Evolutionary conservation across 2,888 invertebrate species (phyloP).

Genomic region (Drosophila infuscata): DNA sequence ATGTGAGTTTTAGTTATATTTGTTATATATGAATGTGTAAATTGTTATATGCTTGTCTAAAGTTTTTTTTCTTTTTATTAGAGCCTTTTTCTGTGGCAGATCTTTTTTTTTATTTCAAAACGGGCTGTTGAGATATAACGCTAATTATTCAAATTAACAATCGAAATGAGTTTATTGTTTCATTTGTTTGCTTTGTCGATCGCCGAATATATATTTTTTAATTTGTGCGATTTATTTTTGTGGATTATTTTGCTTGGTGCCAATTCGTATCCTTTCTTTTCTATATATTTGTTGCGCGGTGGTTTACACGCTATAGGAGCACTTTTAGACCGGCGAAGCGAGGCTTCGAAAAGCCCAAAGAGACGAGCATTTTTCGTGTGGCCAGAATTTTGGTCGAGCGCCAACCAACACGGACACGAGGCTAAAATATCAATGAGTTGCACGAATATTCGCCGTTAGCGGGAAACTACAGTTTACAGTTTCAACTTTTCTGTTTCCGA

Average conservation of each 20-base stretch:
- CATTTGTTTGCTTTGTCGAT: constrained; percentile 33
- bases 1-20: constrained; percentile 19
- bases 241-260: constrained; percentile 30
- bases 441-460: constrained; percentile 76
- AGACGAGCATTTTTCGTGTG: constrained; percentile 84
- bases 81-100: constrained; percentile 33
- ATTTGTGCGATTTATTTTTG: constrained; percentile 10
- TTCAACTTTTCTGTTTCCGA: constrained; percentile 68
- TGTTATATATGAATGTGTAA: constrained; percentile 22
- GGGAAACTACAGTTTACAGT: constrained; percentile 80
- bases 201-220: constrained; percentile 19
- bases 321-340: constrained; percentile 85
- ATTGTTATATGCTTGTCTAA: constrained; percentile 29
- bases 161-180: constrained; percentile 25
- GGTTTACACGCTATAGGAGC: constrained; percentile 79
- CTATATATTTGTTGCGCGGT: constrained; percentile 12
- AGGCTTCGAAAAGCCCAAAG: constrained; percentile 84
- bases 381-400: constrained; percentile 81
- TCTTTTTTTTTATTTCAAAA: constrained; percentile 37
- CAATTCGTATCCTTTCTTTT: constrained; percentile 32
- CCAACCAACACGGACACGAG: constrained; percentile 83
- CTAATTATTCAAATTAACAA: constrained; percentile 68
- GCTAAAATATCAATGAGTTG: constrained; percentile 83
- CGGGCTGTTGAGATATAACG: constrained; percentile 48
- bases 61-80: constrained; percentile 46